Base-by-base conservation (phyloP, 2,888 invertebrate species). In the Tachina fera region DNA sequence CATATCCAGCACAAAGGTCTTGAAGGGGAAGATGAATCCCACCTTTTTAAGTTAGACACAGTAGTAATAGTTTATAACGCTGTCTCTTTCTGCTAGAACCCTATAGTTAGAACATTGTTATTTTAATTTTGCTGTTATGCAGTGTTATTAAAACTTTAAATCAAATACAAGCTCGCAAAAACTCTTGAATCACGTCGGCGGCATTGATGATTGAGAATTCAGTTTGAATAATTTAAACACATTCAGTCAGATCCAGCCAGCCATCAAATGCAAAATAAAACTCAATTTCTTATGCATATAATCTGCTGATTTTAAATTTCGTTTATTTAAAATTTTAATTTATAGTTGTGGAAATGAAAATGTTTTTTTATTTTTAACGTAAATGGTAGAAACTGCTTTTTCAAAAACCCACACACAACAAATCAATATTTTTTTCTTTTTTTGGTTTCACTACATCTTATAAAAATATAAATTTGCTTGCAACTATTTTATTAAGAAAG, bases 401-500 rank as follows among this genome's bases (percentile, higher is more conserved):
- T 60, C 5, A 65, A 71, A 14, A 71, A 14, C 80, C 80, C 76
- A 84, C 84, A 84, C 84, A 53, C 10, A 51, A 67, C 75, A 75
- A 61, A 56, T 58, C 31, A 22, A 41, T 45, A 43, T 60, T 53
- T 67, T 51, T 68, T 81, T 31, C 3, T 22, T 22, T 22, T 22
- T 22, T 22, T 22, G 22, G 45, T 45, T 76, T 56, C 31, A 65
- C 14, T 43, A 9, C 39, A 47, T 39, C 5, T 16, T 39, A 10
- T 41, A 49, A 49, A 10, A 16, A 2, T 19, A 19, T 16, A 19
- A 16, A 43, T 16, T 31, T 45, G 14, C 31, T 65, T 65, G 4
- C 22, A 47, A 14, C 47, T 65, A 5, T 58, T 56, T 22, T 39
- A 10, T 56, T 31, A 10, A 47, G 1, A 31, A 56, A 16, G 14